Conservation (phyloP, 1,140 invertebrate genomes). For the Polyergus mexicanus region DNA sequence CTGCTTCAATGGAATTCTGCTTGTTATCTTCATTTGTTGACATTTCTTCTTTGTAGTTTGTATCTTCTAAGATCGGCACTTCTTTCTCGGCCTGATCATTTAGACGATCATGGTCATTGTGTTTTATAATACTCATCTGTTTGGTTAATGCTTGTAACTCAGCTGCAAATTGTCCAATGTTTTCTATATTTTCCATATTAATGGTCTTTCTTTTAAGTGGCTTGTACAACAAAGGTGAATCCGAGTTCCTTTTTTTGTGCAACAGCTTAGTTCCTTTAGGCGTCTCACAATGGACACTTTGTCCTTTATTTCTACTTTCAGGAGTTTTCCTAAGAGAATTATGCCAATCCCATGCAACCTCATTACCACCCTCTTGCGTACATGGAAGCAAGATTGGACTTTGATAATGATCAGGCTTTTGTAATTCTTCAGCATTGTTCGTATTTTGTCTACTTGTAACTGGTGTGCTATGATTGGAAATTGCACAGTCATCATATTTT, state of each 20-base stretch:
- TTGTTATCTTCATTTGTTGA: neutral
- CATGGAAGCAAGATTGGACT: constrained; percentile 72
- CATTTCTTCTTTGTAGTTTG: neutral
- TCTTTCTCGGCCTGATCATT: constrained; percentile 11
- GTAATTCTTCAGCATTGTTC: constrained; percentile 61
- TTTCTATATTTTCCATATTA: constrained; percentile 74
- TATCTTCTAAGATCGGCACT: neutral
- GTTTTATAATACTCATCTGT: constrained; percentile 65
- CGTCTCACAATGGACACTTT: constrained; percentile 65
- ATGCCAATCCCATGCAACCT: constrained; percentile 82
- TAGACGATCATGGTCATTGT: constrained; percentile 19
- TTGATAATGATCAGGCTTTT: constrained; percentile 67
- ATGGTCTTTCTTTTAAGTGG: constrained; percentile 79
- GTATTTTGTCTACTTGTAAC: constrained; percentile 45
- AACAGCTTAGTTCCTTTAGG: constrained; percentile 76
- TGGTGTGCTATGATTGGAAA: constrained; percentile 76
- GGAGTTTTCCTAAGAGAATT: constrained; percentile 58
- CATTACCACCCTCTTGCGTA: constrained; percentile 79
- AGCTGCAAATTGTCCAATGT: constrained; percentile 76
- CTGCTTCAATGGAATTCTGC: constrained; percentile 5
- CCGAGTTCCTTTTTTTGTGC: constrained; percentile 77
- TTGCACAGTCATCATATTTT: neutral
- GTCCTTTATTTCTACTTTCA: neutral
- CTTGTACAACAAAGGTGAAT: constrained; percentile 80
- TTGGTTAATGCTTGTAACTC: constrained; percentile 78